Evolutionary conservation across 2,888 invertebrate genomes (phyloP), one percentile per base, ranked within the genome.

Genomic region (Prosopocoilus inquinatus): DNA sequence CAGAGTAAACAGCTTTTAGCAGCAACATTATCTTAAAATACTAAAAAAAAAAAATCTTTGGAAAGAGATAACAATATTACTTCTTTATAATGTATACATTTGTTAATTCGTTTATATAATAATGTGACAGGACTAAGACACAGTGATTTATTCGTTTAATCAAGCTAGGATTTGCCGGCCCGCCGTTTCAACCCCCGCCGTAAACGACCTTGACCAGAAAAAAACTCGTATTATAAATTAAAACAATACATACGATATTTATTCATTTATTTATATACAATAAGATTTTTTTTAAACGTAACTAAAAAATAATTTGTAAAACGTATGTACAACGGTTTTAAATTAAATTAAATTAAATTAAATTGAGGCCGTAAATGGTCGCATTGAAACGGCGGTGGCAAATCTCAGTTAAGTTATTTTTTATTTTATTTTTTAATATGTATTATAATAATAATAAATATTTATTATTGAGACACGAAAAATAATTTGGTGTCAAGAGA

Each of bases 51-150:
- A 71, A 76, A 76, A 76, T 76, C 76, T 77, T 77, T 77, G 76
- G 77, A 77, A 76, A 76, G 73, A 76, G 75, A 75, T 77, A 77
- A 77, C 76, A 77, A 75, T 74, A 75, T 70, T 73, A 72, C 63
- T 73, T 73, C 63, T 73, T 73, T 70, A 75, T 75, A 76, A 76
- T 76, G 75, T 76, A 76, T 76, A 76, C 75, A 72, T 71, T 71
- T 68, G 62, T 73, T 76, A 76, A 77, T 76, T 77, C 76, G 76
- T 76, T 76, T 76, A 62, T 59, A 55, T 50, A 50, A 57, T 58
- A 76, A 76, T 76, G 76, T 76, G 76, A 77, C 77, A 77, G 75
- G 76, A 77, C 77, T 77, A 77, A 77, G 77, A 77, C 77, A 77
- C 77, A 74, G 74, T 75, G 75, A 75, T 76, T 68, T 76, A 75